These are phyloP conservation scores for Dorcus parallelipipedus DNA, from an alignment of 2,888 invertebrate genomes.

Conservation along the genomic window DNA sequence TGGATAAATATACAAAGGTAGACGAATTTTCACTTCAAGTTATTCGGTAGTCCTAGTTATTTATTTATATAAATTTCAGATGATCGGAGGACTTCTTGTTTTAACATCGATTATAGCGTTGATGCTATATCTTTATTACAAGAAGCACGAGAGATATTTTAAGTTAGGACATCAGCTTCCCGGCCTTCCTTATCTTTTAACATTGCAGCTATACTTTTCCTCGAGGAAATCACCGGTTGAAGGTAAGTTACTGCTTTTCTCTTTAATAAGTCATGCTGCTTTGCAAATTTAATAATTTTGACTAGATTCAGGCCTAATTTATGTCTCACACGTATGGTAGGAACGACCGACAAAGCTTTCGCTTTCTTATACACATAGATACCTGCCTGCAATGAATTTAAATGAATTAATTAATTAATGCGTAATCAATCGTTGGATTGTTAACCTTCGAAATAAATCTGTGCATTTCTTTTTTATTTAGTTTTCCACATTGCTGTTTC, in stretches of 20 bases:
- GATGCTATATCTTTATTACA: slow-evolving; percentile 13
- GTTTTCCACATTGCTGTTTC: slow-evolving; percentile 15
- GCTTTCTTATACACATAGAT: too few species aligned
- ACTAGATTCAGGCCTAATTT: too few species aligned
- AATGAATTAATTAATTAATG: too few species aligned
- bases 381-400: too few species aligned
- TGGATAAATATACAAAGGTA: not conserved
- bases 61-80: not conserved
- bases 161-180: slow-evolving; percentile 8
- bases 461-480: not conserved
- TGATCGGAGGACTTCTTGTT: slow-evolving; percentile 9
- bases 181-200: slow-evolving; percentile 9
- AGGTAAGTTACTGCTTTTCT: slow-evolving; percentile 3
- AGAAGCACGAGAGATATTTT: slow-evolving; percentile 16
- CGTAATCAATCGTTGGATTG: too few species aligned
- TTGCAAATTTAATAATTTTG: too few species aligned
- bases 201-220: slow-evolving; percentile 8
- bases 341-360: too few species aligned
- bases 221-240: slow-evolving; percentile 12
- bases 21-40: not conserved
- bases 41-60: too few species aligned
- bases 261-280: not conserved
- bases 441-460: too few species aligned
- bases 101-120: slow-evolving; percentile 4
- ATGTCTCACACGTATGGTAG: too few species aligned